These are phyloP conservation scores for Dasyprocta punctata DNA, from an alignment of 2,113 vertebrate genomes.

Conservation along the genomic window DNA sequence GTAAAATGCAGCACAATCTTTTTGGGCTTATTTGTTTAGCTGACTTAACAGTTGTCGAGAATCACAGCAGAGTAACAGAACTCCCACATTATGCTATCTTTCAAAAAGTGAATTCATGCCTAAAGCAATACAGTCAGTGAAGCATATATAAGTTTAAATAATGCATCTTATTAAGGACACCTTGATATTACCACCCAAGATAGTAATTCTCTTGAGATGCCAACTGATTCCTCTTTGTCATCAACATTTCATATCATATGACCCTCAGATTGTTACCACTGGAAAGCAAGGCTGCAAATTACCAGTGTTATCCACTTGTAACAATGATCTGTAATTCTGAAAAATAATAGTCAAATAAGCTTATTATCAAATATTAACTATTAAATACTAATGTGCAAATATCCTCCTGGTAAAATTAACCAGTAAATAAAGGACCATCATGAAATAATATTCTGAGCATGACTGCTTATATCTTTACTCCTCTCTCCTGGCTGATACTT, in stretches of 20 bases:
- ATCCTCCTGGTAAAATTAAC: neutral
- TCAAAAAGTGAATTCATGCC: conserved; percentile 59
- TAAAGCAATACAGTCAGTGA: conserved; percentile 40
- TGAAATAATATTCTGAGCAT: neutral
- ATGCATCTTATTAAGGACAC: conserved; percentile 59
- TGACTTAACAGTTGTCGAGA: conserved; percentile 74
- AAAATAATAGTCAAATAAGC: neutral
- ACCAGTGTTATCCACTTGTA: neutral
- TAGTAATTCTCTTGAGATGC: conserved; percentile 44
- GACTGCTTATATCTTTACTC: neutral
- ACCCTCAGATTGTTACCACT: neutral
- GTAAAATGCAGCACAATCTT: conserved; percentile 51
- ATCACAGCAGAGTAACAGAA: conserved; percentile 46
- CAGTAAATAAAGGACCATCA: neutral
- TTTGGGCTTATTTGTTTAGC: conserved; percentile 68
- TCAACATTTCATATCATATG: neutral
- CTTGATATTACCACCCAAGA: conserved; percentile 43
- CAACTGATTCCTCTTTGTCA: neutral
- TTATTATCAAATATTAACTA: neutral
- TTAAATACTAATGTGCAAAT: neutral
- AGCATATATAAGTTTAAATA: neutral
- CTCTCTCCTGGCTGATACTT: neutral
- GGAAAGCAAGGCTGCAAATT: neutral
- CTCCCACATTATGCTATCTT: neutral
- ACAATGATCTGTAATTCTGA: neutral